phyloP scores from a whole-genome alignment of 2,888 invertebrate species.

The Megamerina dolium region DNA sequence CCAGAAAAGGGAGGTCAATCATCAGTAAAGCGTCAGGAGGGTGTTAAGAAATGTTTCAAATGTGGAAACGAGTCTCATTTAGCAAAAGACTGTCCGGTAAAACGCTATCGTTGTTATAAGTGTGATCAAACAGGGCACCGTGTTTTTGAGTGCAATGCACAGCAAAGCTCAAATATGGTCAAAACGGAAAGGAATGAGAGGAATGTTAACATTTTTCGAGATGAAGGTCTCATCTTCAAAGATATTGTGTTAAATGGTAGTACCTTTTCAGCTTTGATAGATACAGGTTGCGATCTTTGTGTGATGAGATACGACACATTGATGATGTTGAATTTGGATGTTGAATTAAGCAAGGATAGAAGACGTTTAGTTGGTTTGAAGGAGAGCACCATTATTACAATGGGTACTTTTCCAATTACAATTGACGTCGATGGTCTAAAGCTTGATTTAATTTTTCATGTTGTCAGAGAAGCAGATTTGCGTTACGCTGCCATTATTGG shows the following conservation, averaged over 20 bases:
- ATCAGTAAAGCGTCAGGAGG: too few species aligned
- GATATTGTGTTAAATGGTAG: constrained; percentile 1
- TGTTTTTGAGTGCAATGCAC: too few species aligned
- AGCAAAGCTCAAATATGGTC: too few species aligned
- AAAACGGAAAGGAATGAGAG: not conserved
- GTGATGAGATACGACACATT: too few species aligned
- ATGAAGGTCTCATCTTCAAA: constrained; percentile 6
- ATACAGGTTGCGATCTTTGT: too few species aligned
- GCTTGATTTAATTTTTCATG: constrained; percentile 4
- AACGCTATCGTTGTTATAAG: too few species aligned
- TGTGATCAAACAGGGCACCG: too few species aligned
- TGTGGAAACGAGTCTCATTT: constrained; percentile 3
- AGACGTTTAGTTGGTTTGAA: constrained; percentile 3
- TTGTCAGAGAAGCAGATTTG: constrained; percentile 3
- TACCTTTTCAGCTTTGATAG: too few species aligned
- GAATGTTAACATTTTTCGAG: too few species aligned
- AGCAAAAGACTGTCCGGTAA: constrained; percentile 3
- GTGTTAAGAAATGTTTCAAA: constrained; percentile 4
- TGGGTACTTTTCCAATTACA: constrained; percentile 2
- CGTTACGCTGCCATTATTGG: constrained; percentile 2
- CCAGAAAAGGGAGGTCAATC: too few species aligned
- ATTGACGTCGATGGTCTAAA: constrained; percentile 2
- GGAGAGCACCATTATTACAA: not conserved
- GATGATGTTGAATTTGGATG: too few species aligned
- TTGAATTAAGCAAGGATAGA: too few species aligned